A percentile compares a stretch with the other conserved stretches of the same genome.
Conservation (phyloP, 2,888 invertebrate species). For the Cryptus armator region DNA sequence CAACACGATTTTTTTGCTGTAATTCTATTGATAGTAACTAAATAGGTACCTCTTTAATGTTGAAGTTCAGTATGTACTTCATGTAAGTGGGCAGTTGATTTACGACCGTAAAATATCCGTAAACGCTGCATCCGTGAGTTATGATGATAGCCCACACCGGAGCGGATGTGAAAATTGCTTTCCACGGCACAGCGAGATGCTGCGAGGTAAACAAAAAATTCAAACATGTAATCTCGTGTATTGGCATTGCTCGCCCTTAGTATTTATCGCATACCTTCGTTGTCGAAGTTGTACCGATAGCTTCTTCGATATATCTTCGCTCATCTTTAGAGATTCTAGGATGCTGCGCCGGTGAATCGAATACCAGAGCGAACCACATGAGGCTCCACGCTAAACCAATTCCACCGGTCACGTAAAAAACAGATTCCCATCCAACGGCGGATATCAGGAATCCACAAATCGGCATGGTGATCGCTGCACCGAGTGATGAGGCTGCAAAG, state of each 20-base stretch:
- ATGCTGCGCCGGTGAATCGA: conserved; percentile 93
- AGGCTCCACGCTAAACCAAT: conserved; percentile 93
- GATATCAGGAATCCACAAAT: conserved; percentile 93
- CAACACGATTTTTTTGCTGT: not conserved
- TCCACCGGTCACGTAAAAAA: conserved; percentile 94
- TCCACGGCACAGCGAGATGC: conserved; percentile 91
- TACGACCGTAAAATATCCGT: conserved; percentile 95
- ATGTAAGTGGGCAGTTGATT: conserved; percentile 95
- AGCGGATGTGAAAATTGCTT: conserved; percentile 88
- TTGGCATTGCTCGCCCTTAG: not conserved
- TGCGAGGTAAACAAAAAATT: conserved; percentile 69
- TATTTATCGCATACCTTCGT: conserved; percentile 83
- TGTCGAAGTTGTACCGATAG: conserved; percentile 88
- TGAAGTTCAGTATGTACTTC: conserved; percentile 91
- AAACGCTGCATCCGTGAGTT: conserved; percentile 93
- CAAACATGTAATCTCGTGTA: not conserved
- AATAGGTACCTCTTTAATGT: conserved; percentile 90
- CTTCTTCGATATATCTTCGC: conserved; percentile 90
- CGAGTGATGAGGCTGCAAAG: conserved; percentile 93
- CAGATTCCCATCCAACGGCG: conserved; percentile 94
- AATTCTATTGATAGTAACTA: not conserved
- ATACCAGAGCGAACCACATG: conserved; percentile 92
- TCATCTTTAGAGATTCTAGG: conserved; percentile 92
- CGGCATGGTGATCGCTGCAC: conserved; percentile 96
- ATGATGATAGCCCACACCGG: conserved; percentile 95